Evolutionary conservation across 2,113 vertebrate genomes (phyloP).

Genomic region (Thamnaconus septentrionalis): DNA sequence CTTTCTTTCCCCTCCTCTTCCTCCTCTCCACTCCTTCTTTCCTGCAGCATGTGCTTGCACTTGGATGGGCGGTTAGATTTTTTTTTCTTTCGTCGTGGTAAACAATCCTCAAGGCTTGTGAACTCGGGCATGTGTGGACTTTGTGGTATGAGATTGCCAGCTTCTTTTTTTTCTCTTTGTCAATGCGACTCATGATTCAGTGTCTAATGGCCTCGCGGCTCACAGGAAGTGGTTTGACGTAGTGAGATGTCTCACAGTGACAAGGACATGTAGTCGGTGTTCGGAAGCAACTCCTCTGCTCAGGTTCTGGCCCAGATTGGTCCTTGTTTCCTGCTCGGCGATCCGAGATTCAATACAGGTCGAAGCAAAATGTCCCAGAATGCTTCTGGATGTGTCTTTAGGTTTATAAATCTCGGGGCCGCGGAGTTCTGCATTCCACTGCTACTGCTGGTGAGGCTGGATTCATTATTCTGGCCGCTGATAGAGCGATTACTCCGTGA

Average conservation of each 20-base stretch:
- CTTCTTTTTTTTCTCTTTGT: neutral
- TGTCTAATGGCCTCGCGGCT: neutral
- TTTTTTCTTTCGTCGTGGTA: too few species aligned
- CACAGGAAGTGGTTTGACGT: slow-evolving; percentile 8
- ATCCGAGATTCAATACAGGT: slow-evolving; percentile 31
- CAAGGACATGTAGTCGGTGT: slow-evolving; percentile 4
- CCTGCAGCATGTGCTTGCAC: slow-evolving; percentile 20
- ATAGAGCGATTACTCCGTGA: slow-evolving; percentile 62
- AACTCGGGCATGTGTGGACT: neutral
- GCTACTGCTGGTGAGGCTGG: slow-evolving; percentile 55
- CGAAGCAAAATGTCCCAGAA: slow-evolving; percentile 35
- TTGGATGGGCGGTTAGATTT: slow-evolving; percentile 14
- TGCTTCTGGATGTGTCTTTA: slow-evolving; percentile 27
- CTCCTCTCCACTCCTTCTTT: neutral
- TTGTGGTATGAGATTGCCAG: neutral
- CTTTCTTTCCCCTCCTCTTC: neutral
- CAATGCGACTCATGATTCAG: slow-evolving; percentile 1
- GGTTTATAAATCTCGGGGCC: slow-evolving; percentile 35
- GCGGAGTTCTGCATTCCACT: slow-evolving; percentile 55
- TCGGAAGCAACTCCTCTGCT: slow-evolving; percentile 1
- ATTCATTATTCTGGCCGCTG: slow-evolving; percentile 63
- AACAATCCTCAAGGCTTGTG: too few species aligned
- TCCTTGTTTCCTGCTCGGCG: slow-evolving; percentile 18
- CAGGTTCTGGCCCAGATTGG: slow-evolving; percentile 1
- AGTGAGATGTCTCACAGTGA: slow-evolving; percentile 7